Conservation (phyloP, 2,797 vertebrate species). For the Pithecia hirsuta region DNA sequence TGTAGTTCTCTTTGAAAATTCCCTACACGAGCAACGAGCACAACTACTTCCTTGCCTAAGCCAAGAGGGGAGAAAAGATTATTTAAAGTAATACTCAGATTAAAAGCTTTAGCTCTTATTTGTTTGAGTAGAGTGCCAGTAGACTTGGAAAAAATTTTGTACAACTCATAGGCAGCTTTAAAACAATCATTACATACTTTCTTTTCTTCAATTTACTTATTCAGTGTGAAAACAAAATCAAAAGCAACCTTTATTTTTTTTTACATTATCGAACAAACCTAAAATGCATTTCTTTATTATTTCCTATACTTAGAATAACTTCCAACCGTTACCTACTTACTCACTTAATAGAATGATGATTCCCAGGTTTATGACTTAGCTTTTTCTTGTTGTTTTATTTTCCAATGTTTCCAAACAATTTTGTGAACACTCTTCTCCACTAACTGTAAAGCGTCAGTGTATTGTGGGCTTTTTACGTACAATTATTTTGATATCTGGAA, state of each 20-base stretch:
- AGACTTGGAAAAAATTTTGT: background rate
- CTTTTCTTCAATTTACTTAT: background rate
- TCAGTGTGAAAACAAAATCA: background rate
- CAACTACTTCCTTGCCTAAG: background rate
- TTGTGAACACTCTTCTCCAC: background rate
- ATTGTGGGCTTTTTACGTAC: background rate
- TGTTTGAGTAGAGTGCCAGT: background rate
- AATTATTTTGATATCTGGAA: background rate
- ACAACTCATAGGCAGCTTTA: background rate
- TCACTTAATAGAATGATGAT: background rate
- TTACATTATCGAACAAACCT: background rate
- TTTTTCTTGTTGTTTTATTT: background rate
- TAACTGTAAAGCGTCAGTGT: background rate
- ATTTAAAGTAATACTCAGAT: background rate
- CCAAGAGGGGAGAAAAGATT: rapidly evolving
- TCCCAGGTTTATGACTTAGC: background rate
- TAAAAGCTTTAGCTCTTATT: background rate
- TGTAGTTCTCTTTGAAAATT: background rate
- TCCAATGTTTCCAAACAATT: background rate
- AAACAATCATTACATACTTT: background rate
- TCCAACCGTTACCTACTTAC: background rate
- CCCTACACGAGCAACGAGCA: background rate
- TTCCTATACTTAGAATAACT: background rate
- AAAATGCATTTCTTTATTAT: background rate
- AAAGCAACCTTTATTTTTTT: background rate